A percentile compares a stretch with the other conserved stretches of the same genome.
These are phyloP conservation scores for Acanthurus leucopareius DNA, from an alignment of 2,797 vertebrate genomes.

Conservation along the genomic window DNA sequence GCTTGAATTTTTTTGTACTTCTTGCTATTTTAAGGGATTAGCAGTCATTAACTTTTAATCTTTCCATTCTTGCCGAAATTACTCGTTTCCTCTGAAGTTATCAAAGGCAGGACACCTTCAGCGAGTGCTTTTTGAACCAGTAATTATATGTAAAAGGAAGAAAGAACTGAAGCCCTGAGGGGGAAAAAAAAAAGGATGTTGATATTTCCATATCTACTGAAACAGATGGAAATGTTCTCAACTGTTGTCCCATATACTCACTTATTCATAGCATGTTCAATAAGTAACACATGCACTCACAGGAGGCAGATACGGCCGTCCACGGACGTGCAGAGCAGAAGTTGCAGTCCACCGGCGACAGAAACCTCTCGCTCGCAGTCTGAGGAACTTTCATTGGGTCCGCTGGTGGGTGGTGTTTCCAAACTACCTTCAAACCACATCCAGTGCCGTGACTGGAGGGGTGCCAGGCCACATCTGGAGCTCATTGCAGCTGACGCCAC, in stretches of 20 bases:
- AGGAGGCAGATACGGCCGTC: conserved; percentile 33
- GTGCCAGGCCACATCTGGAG: conserved; percentile 88
- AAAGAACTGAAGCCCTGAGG: conserved; percentile 41
- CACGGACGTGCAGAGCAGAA: conserved; percentile 24
- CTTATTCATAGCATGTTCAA: conserved; percentile 63
- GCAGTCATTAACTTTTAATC: background rate
- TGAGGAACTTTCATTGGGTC: conserved; percentile 84
- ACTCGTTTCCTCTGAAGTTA: background rate
- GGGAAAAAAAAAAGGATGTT: conserved; percentile 44
- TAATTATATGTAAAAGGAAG: conserved; percentile 39
- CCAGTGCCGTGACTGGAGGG: conserved; percentile 81
- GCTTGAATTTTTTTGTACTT: background rate
- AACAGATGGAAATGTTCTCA: conserved; percentile 65
- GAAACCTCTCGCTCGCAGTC: conserved; percentile 64
- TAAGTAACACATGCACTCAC: conserved; percentile 66
- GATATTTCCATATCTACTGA: conserved; percentile 63
- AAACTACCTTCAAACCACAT: conserved; percentile 87
- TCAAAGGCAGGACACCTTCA: conserved; percentile 30
- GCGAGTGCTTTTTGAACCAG: background rate
- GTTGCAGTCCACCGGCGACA: conserved; percentile 17
- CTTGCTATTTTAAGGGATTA: background rate
- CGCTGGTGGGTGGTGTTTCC: conserved; percentile 83
- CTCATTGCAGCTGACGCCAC: conserved; percentile 88
- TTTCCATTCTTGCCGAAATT: background rate
- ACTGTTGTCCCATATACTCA: conserved; percentile 54